phyloP scores from a whole-genome alignment of 92 coral and sea anemone genomes.

The Palythoa grandis region DNA sequence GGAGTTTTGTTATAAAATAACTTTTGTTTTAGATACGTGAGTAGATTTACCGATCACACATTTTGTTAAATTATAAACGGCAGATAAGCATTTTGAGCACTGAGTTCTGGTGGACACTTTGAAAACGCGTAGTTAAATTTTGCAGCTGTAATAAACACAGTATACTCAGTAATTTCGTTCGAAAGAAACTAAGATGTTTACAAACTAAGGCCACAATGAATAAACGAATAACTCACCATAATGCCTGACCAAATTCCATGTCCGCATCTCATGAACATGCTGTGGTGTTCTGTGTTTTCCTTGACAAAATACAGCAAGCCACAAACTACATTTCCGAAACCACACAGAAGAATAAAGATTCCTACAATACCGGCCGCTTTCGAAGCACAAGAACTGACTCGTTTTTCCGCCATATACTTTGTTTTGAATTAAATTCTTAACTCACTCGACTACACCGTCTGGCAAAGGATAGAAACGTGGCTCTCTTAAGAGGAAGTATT shows the following conservation, averaged over 20 bases:
- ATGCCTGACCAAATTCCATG: conserved; percentile 36
- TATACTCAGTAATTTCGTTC: not conserved
- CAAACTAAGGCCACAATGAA: not conserved
- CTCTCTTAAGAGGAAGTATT: not conserved
- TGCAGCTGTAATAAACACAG: not conserved
- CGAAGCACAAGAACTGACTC: not conserved
- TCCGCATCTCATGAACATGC: conserved; percentile 24
- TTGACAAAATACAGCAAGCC: conserved; percentile 29
- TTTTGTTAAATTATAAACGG: not conserved
- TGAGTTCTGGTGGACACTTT: not conserved
- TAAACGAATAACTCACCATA: conserved; percentile 11
- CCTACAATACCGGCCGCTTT: conserved; percentile 36
- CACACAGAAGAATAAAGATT: conserved; percentile 29
- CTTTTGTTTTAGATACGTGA: not conserved
- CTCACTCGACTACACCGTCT: not conserved
- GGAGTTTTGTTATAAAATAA: not conserved
- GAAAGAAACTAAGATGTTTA: not conserved
- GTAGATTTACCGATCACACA: not conserved
- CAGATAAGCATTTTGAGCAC: not conserved
- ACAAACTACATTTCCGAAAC: conserved; percentile 26
- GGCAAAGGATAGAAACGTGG: not conserved
- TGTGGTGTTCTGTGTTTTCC: not conserved
- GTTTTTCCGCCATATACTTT: conserved; percentile 17
- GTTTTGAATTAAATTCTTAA: not conserved
- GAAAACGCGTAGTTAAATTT: not conserved